phyloP scores from a whole-genome alignment of 1,140 invertebrate species.

The Venustaconcha ellipsiformis region DNA sequence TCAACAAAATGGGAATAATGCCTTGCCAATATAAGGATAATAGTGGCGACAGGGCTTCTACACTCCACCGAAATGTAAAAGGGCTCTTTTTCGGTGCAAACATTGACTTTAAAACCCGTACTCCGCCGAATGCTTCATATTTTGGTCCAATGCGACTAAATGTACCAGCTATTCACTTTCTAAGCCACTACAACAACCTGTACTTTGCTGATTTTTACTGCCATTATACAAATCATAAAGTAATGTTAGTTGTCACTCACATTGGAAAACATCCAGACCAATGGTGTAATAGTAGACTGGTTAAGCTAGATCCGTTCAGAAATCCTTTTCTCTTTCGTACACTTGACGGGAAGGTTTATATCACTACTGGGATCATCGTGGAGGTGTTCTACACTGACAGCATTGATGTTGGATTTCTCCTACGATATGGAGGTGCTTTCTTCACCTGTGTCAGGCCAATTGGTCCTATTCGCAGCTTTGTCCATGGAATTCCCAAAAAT shows the following conservation, averaged over 20 bases:
- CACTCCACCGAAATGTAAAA: slow-evolving; percentile 33
- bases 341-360: not conserved
- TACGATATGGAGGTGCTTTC: slow-evolving; percentile 11
- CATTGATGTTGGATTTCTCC: slow-evolving; percentile 17
- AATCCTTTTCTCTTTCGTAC: slow-evolving; percentile 11
- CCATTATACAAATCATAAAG: slow-evolving; percentile 41
- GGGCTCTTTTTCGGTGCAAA: slow-evolving; percentile 40
- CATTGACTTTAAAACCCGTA: slow-evolving; percentile 16
- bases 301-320: slow-evolving; percentile 34
- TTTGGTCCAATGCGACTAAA: slow-evolving; percentile 29
- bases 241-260: slow-evolving; percentile 41
- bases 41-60: slow-evolving; percentile 32
- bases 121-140: slow-evolving; percentile 16
- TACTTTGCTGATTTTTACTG: slow-evolving; percentile 58
- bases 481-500: slow-evolving; percentile 21
- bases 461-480: slow-evolving; percentile 4
- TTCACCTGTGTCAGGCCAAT: slow-evolving; percentile 5
- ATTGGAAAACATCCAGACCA: slow-evolving; percentile 29
- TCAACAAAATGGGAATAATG: slow-evolving; percentile 31
- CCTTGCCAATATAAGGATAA: slow-evolving; percentile 36
- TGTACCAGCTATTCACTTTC: slow-evolving; percentile 24
- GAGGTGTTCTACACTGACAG: slow-evolving; percentile 42
- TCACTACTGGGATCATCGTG: slow-evolving; percentile 7
- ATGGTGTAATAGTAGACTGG: slow-evolving; percentile 49
- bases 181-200: slow-evolving; percentile 30